These are phyloP conservation scores for Microctonus hyperodae DNA, from an alignment of 2,888 invertebrate genomes.

Conservation along the genomic window DNA sequence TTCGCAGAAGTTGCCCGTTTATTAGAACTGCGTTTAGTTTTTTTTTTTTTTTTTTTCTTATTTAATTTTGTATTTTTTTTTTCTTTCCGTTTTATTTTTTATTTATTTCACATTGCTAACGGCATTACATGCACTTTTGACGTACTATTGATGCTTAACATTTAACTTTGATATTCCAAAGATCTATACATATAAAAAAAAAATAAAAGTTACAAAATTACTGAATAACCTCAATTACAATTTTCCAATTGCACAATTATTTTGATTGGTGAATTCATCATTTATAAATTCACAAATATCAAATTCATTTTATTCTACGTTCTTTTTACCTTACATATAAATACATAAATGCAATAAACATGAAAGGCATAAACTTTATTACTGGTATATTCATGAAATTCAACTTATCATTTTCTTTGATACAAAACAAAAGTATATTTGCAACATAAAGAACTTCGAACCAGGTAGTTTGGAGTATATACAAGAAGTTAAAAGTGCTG, in stretches of 20 bases:
- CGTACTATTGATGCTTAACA: not conserved
- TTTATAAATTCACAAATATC: not conserved
- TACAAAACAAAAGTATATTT: not conserved
- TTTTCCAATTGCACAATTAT: no score
- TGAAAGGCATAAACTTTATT: not conserved
- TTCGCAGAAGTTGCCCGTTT: conserved; percentile 38
- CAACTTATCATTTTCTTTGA: not conserved
- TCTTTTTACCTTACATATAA: not conserved
- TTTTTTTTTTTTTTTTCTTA: conserved; percentile 11
- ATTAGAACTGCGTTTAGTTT: conserved; percentile 36
- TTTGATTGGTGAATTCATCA: no score
- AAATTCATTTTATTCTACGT: not conserved
- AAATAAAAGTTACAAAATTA: not conserved
- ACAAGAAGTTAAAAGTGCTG: not conserved
- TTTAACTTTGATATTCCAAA: no score
- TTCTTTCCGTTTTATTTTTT: not conserved
- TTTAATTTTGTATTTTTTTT: not conserved
- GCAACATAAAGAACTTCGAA: not conserved
- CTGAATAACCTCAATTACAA: no score
- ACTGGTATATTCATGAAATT: not conserved
- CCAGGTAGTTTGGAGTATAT: no score
- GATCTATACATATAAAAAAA: not conserved
- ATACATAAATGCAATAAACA: not conserved
- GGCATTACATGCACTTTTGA: not conserved
- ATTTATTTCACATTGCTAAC: not conserved